These are phyloP conservation scores for Hedya salicella DNA, from an alignment of 2,888 invertebrate species.

Conservation along the genomic window DNA sequence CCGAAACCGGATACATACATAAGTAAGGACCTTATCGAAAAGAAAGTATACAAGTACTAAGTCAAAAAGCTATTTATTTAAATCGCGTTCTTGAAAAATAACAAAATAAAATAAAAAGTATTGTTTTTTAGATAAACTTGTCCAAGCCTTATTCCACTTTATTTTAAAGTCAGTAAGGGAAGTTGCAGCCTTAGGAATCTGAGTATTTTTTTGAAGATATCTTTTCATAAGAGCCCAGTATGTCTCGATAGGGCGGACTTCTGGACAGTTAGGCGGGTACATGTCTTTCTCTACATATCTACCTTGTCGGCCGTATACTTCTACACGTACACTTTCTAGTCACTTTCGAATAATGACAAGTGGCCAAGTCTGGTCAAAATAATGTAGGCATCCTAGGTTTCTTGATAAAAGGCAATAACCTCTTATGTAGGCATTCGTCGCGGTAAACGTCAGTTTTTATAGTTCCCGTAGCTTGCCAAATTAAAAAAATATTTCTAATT, in stretches of 20 bases:
- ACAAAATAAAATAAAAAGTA: too few relatives aligned
- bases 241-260: conserved; percentile 2
- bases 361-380: conserved; percentile 21
- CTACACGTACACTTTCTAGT: neutral
- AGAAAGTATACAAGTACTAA: too few relatives aligned
- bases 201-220: neutral
- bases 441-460: conserved; percentile 2
- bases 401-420: conserved; percentile 8
- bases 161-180: too few relatives aligned
- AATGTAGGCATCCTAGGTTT: conserved; percentile 4
- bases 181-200: too few relatives aligned
- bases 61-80: too few relatives aligned
- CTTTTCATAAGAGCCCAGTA: conserved; percentile 11
- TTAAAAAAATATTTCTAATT: neutral
- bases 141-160: too few relatives aligned
- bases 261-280: conserved; percentile 2
- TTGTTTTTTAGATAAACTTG: too few relatives aligned
- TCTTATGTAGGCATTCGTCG: neutral
- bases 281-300: conserved; percentile 1
- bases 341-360: conserved; percentile 18
- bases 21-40: too few relatives aligned
- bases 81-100: too few relatives aligned
- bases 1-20: too few relatives aligned
- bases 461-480: conserved; percentile 10
- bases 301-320: conserved; percentile 5